Evolutionary conservation across 2,888 invertebrate genomes (phyloP).

Genomic region (Pseudolycoriella hygida): DNA sequence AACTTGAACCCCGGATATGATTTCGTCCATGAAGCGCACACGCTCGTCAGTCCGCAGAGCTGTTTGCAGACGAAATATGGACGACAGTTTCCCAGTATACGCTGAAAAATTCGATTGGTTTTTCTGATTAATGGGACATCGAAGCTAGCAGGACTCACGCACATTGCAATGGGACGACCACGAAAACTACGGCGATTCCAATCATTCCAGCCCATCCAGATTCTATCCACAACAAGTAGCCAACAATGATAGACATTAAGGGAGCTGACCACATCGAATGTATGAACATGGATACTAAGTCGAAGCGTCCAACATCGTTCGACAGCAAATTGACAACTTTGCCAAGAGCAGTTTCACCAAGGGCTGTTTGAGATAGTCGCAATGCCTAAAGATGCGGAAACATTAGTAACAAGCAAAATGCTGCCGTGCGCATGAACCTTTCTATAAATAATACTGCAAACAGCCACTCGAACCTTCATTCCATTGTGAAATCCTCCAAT

Average conservation of each 20-base stretch:
- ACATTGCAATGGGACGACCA: constrained; percentile 66
- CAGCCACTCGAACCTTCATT: constrained; percentile 63
- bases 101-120: constrained; percentile 11
- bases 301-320: constrained; percentile 75
- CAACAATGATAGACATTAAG: constrained; percentile 40
- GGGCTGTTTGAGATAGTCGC: constrained; percentile 43
- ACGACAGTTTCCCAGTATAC: constrained; percentile 19
- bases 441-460: constrained; percentile 68
- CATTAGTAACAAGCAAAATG: background rate
- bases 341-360: constrained; percentile 70
- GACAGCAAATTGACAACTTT: constrained; percentile 80
- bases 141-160: constrained; percentile 10
- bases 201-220: constrained; percentile 47
- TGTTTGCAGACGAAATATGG: constrained; percentile 30
- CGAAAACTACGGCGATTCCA: constrained; percentile 49
- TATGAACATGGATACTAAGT: constrained; percentile 51
- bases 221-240: constrained; percentile 48
- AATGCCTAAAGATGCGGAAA: constrained; percentile 33
- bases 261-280: constrained; percentile 76
- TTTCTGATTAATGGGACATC: background rate
- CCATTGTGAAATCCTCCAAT: constrained; percentile 52
- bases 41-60: constrained; percentile 51
- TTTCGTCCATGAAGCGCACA: constrained; percentile 60
- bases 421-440: too few relatives aligned
- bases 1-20: constrained; percentile 49